Evolutionary conservation across 2,888 invertebrate species (phyloP), one percentile per base, ranked within the genome.

Genomic region (Brachycybe producta): DNA sequence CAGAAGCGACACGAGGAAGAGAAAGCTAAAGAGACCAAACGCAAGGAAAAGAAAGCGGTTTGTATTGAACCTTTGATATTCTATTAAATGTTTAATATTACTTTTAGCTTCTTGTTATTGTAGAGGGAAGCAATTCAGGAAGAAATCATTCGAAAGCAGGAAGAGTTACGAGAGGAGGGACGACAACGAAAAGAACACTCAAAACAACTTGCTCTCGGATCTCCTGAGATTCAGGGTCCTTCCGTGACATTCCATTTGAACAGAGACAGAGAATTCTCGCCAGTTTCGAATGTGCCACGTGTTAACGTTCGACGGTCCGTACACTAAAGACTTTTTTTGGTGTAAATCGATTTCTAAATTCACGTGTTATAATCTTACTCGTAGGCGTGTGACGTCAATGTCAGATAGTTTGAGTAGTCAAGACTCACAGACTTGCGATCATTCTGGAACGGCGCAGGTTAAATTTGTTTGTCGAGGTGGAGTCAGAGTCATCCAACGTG

Each of bases 91-190:
- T n/a, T n/a, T n/a, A n/a, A n/a, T n/a, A n/a, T 45, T 51, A 13
- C 49, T 35, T 48, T 40, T 43, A 5, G 39, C 11, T 39, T 13
- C 42, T 35, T 45, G 41, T 38, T 54, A 17, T 27, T 24, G 49
- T 60, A 81, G 76, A 72, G 76, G 1, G 74, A 82, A 68, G 77
- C 75, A 54, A 73, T 84, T 15, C 75, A 80, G 57, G 79, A 80
- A 55, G 85, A 87, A 64, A 80, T 88, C 17, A 76, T 80, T 56
- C 75, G 77, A 36, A 75, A 83, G n/a, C 79, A 84, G 59, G 83
- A 84, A 63, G 82, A 82, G 45, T 68, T 86, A 15, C 13, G 19
- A 34, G 45, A 45, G 34, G 45, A 45, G 26, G 15, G 3, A 24
- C 21, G 26, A 36, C 17, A 26, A 19, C 21, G 36, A 13, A 47